Base-by-base conservation (phyloP, 2,797 vertebrate species). In the Sebastes vulpes region DNA sequence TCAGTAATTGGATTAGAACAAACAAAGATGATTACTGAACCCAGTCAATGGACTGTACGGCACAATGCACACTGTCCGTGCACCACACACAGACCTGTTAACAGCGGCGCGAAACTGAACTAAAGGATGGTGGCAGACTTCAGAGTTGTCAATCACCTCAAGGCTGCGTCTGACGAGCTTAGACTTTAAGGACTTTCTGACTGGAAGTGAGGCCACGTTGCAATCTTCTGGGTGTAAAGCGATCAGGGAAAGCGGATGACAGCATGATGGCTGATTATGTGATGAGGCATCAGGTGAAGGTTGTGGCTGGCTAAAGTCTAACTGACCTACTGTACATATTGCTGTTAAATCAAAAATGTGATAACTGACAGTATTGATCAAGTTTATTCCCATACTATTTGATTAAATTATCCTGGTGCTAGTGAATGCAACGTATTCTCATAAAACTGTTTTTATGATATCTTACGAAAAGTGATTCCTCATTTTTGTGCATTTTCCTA, bases 101-200 rank as follows among this genome's bases (percentile, higher is more conserved):
- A 72, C 23, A 28, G 32, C n/a, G 23, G 26, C 65, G 31, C 4
- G 63, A 12, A 84, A 71, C n/a, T 12, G 23, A 70, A 65, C 66
- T 72, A 72, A 71, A n/a, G 61, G 23, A 57, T 35, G 25, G 65
- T 16, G 4, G 32, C 26, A 14, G 16, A 83, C 68, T 66, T 53
- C 16, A 28, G 25, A 67, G 23, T 5, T 71, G 75, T 75, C 78
- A 80, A 26, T 86, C 81, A 82, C 82, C 56, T 82, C 80, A 59
- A 84, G 75, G 57, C 63, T 71, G 29, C 1, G 4, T 58, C 59
- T 79, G 64, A 73, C 50, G 66, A 61, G 65, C 31, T 26, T 12
- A 69, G 56, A 74, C 58, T 81, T 87, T 80, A 72, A 84, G 73
- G 71, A 71, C 59, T 57, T 80, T 70, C n/a, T 32, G 57, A 84